A percentile compares a stretch with the other conserved stretches of the same genome.
Conservation (phyloP, 2,113 vertebrate genomes). For the Chaenogobius annularis region DNA sequence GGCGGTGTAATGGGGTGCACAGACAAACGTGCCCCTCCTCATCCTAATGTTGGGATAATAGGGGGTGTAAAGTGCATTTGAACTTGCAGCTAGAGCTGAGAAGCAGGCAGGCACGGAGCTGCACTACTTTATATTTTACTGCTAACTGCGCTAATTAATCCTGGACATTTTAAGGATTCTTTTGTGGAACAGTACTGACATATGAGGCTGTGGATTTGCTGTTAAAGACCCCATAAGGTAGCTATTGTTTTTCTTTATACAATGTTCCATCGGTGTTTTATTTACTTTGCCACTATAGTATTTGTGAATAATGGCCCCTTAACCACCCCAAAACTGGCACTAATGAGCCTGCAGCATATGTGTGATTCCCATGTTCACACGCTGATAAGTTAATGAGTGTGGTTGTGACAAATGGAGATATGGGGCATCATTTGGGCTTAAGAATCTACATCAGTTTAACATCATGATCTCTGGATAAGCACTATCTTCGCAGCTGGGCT, state of each 20-base stretch:
- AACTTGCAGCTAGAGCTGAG: constrained; percentile 84
- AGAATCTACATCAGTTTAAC: background rate
- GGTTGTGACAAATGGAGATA: constrained; percentile 17
- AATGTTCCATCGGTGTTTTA: background rate
- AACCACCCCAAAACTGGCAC: background rate
- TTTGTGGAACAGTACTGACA: background rate
- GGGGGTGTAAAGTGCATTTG: constrained; percentile 87
- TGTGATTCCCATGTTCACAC: constrained; percentile 37
- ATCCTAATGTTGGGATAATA: constrained; percentile 80
- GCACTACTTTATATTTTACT: constrained; percentile 32
- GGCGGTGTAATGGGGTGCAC: constrained; percentile 32
- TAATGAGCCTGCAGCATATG: background rate
- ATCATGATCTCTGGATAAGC: constrained; percentile 11
- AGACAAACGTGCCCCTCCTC: constrained; percentile 79
- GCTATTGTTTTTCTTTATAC: background rate
- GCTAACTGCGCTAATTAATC: background rate
- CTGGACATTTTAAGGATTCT: background rate
- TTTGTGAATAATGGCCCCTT: background rate
- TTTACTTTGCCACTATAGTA: background rate
- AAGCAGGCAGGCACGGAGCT: constrained; percentile 58
- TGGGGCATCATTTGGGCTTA: constrained; percentile 19
- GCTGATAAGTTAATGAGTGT: background rate
- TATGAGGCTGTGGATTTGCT: background rate
- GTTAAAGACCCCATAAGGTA: constrained; percentile 12
- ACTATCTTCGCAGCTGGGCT: constrained; percentile 20